Evolutionary conservation across 2,888 invertebrate genomes (phyloP).

Genomic region (Chironomus tentans): DNA sequence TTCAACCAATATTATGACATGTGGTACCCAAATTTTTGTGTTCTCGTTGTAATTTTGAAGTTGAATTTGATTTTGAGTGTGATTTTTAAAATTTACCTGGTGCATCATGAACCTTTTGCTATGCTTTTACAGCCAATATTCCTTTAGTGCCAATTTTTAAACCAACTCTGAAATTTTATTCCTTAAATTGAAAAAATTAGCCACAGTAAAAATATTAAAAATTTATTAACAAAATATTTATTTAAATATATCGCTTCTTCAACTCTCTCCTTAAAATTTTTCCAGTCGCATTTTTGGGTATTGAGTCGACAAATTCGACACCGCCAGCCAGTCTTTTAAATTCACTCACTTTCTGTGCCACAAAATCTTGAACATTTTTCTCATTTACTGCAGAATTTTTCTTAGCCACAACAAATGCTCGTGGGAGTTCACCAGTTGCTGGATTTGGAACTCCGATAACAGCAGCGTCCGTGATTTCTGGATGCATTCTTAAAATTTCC

Average conservation of each 20-base stretch:
- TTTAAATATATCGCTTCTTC: constrained; percentile 28
- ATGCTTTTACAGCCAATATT: no score
- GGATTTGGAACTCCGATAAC: constrained; percentile 62
- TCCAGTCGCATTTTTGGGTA: constrained; percentile 61
- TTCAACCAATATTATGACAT: no score
- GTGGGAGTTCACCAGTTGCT: constrained; percentile 56
- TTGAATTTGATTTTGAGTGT: no score
- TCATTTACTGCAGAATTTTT: constrained; percentile 41
- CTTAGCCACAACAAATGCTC: constrained; percentile 52
- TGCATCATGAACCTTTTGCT: no score
- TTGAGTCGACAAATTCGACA: constrained; percentile 49
- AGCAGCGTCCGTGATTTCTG: constrained; percentile 57
- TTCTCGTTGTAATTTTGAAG: no score
- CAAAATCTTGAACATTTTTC: constrained; percentile 48
- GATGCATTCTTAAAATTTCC: constrained; percentile 44
- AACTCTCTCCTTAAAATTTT: constrained; percentile 56
- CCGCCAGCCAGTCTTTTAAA: constrained; percentile 58
- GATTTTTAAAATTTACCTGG: no score
- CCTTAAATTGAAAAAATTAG: no score
- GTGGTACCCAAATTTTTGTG: no score
- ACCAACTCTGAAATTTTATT: no score
- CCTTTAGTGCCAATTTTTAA: no score
- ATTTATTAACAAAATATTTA: neutral
- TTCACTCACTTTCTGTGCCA: constrained; percentile 53
- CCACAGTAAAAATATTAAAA: no score